A percentile compares a stretch with the other conserved stretches of the same genome.
phyloP scores from a whole-genome alignment of 2,888 invertebrate genomes.

The Geophilus truncorum region DNA sequence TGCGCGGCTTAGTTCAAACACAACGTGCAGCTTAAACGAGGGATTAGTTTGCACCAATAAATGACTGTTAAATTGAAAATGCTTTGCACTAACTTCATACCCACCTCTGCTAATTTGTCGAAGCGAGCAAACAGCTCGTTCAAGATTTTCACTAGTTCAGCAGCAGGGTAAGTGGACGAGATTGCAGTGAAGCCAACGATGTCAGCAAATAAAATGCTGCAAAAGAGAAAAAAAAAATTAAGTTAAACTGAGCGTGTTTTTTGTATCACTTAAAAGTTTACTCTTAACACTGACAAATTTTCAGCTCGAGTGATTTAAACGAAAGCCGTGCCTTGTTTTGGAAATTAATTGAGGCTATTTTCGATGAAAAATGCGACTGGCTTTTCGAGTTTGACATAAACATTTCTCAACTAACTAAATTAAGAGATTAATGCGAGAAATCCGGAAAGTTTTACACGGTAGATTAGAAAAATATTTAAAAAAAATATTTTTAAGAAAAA shows the following conservation, averaged over 20 bases:
- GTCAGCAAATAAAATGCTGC: constrained; percentile 92
- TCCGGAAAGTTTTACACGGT: no score
- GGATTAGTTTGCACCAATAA: neutral
- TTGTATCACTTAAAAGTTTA: neutral
- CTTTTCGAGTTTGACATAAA: no score
- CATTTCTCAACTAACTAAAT: no score
- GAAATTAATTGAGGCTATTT: no score
- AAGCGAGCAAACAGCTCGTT: constrained; percentile 94
- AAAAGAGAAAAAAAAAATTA: constrained; percentile 42
- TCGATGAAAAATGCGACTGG: no score
- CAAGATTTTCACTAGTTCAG: constrained; percentile 89
- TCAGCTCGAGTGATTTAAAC: no score
- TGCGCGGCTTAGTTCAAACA: neutral
- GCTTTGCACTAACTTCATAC: constrained; percentile 33
- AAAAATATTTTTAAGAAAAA: no score
- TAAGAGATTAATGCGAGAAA: no score
- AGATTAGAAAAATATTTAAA: no score
- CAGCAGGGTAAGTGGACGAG: constrained; percentile 89
- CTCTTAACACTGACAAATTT: neutral
- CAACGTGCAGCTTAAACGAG: neutral
- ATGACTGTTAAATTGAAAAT: neutral
- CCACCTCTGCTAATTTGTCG: constrained; percentile 68
- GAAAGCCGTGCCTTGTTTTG: no score
- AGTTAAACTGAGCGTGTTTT: neutral
- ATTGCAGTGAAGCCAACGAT: constrained; percentile 97